phyloP scores from a whole-genome alignment of 2,797 vertebrate genomes.

The Ibycter americanus region DNA sequence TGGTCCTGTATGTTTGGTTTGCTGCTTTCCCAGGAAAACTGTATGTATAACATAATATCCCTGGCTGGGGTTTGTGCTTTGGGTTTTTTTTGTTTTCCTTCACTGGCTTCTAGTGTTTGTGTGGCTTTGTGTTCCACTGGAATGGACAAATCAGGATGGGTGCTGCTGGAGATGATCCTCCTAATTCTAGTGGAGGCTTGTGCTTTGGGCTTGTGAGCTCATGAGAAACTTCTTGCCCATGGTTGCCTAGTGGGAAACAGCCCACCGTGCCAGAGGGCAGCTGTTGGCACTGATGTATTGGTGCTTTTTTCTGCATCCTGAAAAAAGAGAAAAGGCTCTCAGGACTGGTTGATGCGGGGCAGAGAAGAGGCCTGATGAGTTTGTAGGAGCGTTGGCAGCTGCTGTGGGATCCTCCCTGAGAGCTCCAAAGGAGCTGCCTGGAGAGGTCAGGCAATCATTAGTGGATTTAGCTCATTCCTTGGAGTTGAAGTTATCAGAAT shows the following conservation, averaged over 20 bases:
- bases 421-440: neutral
- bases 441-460: neutral
- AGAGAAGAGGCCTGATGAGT: neutral
- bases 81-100: neutral
- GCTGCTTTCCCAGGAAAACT: neutral
- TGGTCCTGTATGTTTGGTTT: neutral
- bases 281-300: neutral
- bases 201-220: neutral
- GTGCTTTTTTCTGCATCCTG: neutral
- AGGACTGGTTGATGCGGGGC: neutral
- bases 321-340: neutral
- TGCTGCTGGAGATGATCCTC: neutral
- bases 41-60: fast-evolving
- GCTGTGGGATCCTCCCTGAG: neutral
- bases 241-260: neutral
- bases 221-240: neutral
- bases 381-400: neutral
- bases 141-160: neutral
- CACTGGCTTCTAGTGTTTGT: neutral
- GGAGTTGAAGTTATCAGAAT: neutral
- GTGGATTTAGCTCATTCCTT: neutral
- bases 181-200: neutral
- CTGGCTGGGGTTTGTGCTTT: neutral
- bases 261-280: fast-evolving
- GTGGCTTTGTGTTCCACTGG: neutral